Evolutionary conservation across 2,797 vertebrate species (phyloP), one percentile per base, ranked within the genome.

Genomic region (Lacerta agilis): DNA sequence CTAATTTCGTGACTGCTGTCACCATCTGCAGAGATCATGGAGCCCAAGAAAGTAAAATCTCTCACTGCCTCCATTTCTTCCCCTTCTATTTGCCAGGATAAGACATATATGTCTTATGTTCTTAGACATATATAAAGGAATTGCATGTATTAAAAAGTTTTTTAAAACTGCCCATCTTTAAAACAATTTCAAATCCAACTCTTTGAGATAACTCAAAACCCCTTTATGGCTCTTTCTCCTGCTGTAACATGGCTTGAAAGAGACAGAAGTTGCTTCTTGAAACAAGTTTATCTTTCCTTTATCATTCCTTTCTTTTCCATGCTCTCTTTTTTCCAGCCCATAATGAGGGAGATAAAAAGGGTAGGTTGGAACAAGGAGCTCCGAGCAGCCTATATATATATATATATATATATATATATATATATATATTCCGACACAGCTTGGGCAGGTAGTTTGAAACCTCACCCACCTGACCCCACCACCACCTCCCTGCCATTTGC

Each of bases 351-450:
- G 82, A 64, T 4, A 15, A 76, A 86, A 82, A 58, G 8, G 11
- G 41, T 0, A 4, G n/a, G 11, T 49, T 79, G 80, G 72, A 29
- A 85, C 43, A 72, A 82, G 55, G 45, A 45, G 49, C 0, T 0
- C 76, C 20, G 36, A 0, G 33, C 25, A 0, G 0, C 64, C 78
- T 71, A 64, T 43, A 90, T 82, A 71, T 80, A 41, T 66, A 58
- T 43, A 90, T 84, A 71, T 80, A 41, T 41, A 41, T 41, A 86
- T 73, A 75, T 18, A n/a, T 66, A 58, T 43, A 90, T 84, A 71
- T 80, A 41, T 41, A 41, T 41, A 86, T 73, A 75, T 18, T 0
- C n/a, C 87, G 66, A 81, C 78, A 87, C 71, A 67, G 45, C 69
- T 49, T 15, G 0, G 13, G 64, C 89, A 93, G 80, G 87, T 58